Evolutionary conservation across 2,113 vertebrate species (phyloP).

Genomic region (Phasianus colchicus): DNA sequence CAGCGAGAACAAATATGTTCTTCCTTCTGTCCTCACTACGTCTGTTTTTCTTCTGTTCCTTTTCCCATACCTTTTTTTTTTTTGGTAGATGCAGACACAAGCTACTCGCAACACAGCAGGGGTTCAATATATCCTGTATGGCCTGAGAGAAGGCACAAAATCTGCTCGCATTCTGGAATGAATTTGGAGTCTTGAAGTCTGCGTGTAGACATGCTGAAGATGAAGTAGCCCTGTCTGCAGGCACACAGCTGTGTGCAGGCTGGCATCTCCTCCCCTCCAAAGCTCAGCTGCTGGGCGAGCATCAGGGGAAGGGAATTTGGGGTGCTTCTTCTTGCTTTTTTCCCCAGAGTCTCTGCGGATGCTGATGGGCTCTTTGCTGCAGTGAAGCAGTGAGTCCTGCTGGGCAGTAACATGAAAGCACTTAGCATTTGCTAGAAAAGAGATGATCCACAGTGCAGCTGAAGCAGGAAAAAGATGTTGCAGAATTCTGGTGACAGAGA

Average conservation of each 20-base stretch:
- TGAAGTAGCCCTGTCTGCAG: background rate
- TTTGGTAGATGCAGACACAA: background rate
- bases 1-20: conserved; percentile 52
- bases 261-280: too few species aligned
- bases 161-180: background rate
- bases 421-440: background rate
- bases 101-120: background rate
- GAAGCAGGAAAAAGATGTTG: background rate
- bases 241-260: accelerated
- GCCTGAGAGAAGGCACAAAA: background rate
- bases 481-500: background rate
- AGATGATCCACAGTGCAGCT: background rate
- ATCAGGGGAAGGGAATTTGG: background rate
- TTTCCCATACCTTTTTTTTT: background rate
- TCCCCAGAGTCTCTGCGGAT: background rate
- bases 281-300: background rate
- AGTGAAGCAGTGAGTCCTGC: background rate
- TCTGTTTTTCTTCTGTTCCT: conserved; percentile 27
- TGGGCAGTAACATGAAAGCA: background rate
- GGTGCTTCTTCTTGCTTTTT: background rate
- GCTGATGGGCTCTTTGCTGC: background rate
- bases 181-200: background rate
- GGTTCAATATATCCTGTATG: background rate
- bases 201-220: accelerated
- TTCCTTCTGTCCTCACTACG: conserved; percentile 34